phyloP scores from a whole-genome alignment of 2,113 vertebrate species.

The Xiphias gladius region DNA sequence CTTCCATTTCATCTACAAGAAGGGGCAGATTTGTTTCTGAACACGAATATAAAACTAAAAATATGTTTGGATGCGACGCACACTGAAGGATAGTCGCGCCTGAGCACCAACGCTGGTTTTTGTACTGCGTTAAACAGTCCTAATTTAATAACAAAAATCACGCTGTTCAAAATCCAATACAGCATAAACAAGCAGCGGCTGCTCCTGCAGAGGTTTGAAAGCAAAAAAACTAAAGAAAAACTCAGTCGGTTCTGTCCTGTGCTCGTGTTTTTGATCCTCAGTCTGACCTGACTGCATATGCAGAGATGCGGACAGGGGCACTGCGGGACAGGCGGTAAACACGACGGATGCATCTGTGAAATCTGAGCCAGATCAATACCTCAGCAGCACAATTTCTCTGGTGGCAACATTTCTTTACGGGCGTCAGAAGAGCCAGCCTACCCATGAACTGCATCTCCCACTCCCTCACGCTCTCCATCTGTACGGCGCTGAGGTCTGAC shows the following conservation, averaged over 20 bases:
- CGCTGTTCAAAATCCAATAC: neutral
- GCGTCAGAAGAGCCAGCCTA: conserved; percentile 59
- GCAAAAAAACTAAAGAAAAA: neutral
- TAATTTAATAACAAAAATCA: neutral
- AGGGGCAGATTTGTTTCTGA: neutral
- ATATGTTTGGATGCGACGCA: neutral
- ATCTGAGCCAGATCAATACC: conserved; percentile 17
- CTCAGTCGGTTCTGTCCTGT: neutral
- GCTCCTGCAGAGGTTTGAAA: neutral
- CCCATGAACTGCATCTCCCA: conserved; percentile 99
- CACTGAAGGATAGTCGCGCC: neutral
- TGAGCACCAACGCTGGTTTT: neutral
- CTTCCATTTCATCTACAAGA: neutral
- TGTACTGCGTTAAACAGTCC: neutral
- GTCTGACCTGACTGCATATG: neutral
- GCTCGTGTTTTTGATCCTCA: neutral
- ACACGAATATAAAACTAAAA: neutral
- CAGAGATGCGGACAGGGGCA: neutral
- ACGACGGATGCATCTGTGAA: neutral
- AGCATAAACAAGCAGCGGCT: neutral
- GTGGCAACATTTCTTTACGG: neutral
- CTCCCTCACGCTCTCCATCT: conserved; percentile 99
- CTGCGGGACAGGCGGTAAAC: neutral
- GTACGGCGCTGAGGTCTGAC: conserved; percentile 97
- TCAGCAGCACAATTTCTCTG: neutral